Evolutionary conservation across 2,888 invertebrate species (phyloP), one percentile per base, ranked within the genome.

Genomic region (Agonum fuliginosum): DNA sequence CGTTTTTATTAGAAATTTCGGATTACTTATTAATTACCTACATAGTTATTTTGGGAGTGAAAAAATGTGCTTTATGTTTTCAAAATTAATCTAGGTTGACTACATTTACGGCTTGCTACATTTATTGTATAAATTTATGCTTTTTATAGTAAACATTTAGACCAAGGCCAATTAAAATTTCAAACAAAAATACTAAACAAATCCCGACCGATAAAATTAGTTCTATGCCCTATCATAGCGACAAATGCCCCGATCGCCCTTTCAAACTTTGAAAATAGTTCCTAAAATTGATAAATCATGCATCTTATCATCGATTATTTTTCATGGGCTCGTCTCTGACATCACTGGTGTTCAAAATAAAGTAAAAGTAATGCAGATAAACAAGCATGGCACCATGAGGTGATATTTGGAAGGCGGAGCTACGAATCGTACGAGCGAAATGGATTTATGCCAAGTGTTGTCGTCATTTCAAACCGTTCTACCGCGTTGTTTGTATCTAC

Each of bases 331-430:
- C 14, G 17, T 34, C 12, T 10, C 19, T 62, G 62, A 62, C 34
- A 62, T 62, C 34, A 62, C 1, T 24, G 24, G 0, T 14, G 1
- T 10, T 54, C 8, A 62, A 34, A 62, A 34, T 62, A 62, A 34
- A 62, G 62, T 62, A 62, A 62, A 62, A 62, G 62, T 62, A 34
- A 62, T 34, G 62, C 34, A 19, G 62, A 62, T 34, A 34, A 62
- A 34, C 34, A 34, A 34, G 8, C 8, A 34, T 34, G 34, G 34
- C 34, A 34, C 8, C n/a, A 79, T 79, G 79, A 79, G 79, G 78
- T 79, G 79, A 79, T 78, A 22, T 72, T 54, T 72, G 1, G 27
- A 20, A 69, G 79, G 79, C 75, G 79, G 78, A 75, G 78, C 76
- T 30, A 54, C n/a, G 27, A 14, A 79, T 78, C 78, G 75, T 79